A percentile compares a stretch with the other conserved stretches of the same genome.
Evolutionary conservation across 2,113 vertebrate species (phyloP).

Genomic region (Pygoscelis adeliae): DNA sequence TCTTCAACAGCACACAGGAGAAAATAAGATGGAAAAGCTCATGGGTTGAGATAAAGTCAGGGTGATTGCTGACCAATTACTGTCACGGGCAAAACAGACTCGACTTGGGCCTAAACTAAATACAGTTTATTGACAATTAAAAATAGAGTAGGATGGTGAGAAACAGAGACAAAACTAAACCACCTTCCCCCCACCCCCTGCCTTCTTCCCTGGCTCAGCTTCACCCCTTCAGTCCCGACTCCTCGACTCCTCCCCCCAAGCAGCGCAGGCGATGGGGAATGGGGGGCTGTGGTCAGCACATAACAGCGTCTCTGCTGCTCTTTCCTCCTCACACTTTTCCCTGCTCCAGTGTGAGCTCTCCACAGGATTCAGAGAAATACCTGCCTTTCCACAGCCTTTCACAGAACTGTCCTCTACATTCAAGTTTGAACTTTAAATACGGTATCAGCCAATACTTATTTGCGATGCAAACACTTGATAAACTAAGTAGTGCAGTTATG

Average conservation of each 20-base stretch:
- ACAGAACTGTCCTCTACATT: neutral
- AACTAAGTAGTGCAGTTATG: neutral
- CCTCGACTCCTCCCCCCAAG: neutral
- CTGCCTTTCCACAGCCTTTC: neutral
- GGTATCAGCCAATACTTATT: neutral
- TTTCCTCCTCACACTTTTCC: neutral
- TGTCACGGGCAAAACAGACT: neutral
- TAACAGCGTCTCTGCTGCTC: neutral
- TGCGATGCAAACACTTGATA: rapidly evolving
- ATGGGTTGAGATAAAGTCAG: neutral
- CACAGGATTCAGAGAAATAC: neutral
- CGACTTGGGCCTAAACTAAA: neutral
- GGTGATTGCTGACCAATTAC: rapidly evolving
- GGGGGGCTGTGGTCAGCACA: rapidly evolving
- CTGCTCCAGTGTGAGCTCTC: neutral
- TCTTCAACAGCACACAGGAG: neutral
- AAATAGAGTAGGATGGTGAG: neutral
- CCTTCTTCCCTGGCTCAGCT: neutral
- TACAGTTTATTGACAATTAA: neutral
- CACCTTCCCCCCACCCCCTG: rapidly evolving
- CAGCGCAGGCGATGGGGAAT: rapidly evolving
- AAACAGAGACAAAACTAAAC: neutral
- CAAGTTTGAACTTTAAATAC: neutral
- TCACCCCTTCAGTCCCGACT: neutral
- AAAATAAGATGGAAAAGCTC: neutral